Percentiles rank a stretch among this genome's conserved stretches.
Conservation (phyloP, 2,888 invertebrate species). For the Maniola hyperantus region DNA sequence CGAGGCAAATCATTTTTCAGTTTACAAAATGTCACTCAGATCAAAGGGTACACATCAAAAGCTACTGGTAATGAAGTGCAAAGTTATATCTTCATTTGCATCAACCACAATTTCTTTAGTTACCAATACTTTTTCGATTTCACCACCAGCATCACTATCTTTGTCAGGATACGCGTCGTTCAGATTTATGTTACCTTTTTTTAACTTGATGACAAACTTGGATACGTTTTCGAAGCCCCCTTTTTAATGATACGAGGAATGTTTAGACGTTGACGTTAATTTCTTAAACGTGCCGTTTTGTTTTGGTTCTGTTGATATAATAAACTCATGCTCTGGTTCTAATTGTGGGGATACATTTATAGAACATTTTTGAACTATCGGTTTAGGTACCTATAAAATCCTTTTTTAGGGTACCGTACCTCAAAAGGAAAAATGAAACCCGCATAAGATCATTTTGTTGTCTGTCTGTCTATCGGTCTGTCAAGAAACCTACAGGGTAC, state of each 20-base stretch:
- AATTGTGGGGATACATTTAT: background rate
- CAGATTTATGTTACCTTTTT: constrained; percentile 55
- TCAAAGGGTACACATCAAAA: constrained; percentile 77
- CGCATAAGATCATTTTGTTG: too few relatives aligned
- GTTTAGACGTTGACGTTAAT: constrained; percentile 34
- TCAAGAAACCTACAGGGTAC: too few relatives aligned
- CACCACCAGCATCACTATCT: constrained; percentile 35
- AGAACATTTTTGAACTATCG: background rate
- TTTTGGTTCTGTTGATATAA: constrained; percentile 23
- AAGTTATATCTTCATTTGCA: constrained; percentile 49
- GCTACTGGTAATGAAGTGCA: constrained; percentile 55
- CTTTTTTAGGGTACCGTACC: too few relatives aligned
- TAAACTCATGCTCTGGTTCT: constrained; percentile 11
- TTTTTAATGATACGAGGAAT: constrained; percentile 30
- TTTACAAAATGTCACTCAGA: constrained; percentile 74
- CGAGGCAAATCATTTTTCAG: constrained; percentile 69
- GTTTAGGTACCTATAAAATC: background rate
- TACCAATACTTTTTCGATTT: constrained; percentile 47
- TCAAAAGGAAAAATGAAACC: too few relatives aligned
- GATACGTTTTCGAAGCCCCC: constrained; percentile 40
- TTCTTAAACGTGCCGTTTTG: constrained; percentile 25
- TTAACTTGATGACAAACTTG: constrained; percentile 69
- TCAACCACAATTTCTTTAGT: constrained; percentile 39
- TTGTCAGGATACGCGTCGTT: constrained; percentile 37
- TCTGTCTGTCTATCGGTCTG: too few relatives aligned